These are phyloP conservation scores for Rhodeus uyekii DNA, from an alignment of 2,797 vertebrate genomes.

Conservation along the genomic window DNA sequence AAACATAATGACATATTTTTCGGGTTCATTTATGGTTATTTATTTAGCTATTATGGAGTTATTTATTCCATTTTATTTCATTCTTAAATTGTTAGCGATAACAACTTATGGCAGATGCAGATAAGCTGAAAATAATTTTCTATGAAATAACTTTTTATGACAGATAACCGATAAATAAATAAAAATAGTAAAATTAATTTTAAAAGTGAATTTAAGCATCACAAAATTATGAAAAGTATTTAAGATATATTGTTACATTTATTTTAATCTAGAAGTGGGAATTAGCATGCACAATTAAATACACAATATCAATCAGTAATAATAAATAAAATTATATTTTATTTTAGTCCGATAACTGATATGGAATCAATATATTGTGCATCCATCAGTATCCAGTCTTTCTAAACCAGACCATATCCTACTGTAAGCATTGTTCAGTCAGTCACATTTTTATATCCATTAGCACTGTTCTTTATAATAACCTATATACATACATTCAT, in stretches of 20 bases:
- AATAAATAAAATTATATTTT: neutral
- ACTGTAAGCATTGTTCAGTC: neutral
- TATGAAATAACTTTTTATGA: neutral
- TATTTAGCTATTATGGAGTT: too few relatives aligned
- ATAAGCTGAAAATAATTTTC: neutral
- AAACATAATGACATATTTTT: neutral
- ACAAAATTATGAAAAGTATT: neutral
- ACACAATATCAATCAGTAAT: neutral
- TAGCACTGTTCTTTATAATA: neutral
- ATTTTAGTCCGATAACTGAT: neutral
- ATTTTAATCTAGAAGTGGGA: neutral
- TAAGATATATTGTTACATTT: neutral
- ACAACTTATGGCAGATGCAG: neutral
- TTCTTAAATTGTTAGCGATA: neutral
- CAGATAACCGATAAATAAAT: neutral
- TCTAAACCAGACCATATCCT: neutral
- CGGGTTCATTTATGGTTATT: neutral
- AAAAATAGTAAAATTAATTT: neutral
- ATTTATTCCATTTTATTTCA: neutral
- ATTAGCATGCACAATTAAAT: neutral
- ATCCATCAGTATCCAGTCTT: neutral
- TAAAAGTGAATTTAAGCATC: neutral
- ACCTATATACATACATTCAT: neutral
- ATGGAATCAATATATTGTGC: neutral
- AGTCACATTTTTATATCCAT: neutral